Base-by-base conservation (phyloP, 53 echinoderm and acorn worm genomes). In the Antedon mediterranea region DNA sequence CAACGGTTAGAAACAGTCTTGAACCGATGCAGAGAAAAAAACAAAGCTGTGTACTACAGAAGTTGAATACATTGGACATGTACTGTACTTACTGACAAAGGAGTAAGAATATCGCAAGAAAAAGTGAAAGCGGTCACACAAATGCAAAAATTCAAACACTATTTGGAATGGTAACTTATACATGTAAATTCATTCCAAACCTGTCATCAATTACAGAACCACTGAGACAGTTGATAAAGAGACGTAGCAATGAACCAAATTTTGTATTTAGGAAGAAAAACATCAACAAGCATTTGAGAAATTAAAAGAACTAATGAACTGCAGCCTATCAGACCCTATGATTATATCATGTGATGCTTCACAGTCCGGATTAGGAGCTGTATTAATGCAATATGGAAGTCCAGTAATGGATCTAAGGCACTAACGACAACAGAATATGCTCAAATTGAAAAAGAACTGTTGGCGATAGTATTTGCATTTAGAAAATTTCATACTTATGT, bases 311-410 rank as follows among this genome's bases (percentile, higher is more conserved):
- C 14, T 15, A 8, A 57, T 57, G 57, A 57, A 76, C 32, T 70
- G 76, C 71, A 82, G 75, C 33, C 32, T 37, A 34, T 74, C 81
- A 37, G 81, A 81, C 9, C 75, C 81, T 20, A 75, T 76, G 30
- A 44, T 32, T 43, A 82, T 82, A 76, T 76, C 82, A 82, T 29
- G 82, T 13, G 82, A 82, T 76, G 75, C 75, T 14, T 80, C 73
- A 73, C 80, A 80, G 72, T 31, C 72, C 32, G 72, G 80, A 80
- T 34, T 72, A 28, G 80, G 80, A 7, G 73, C 80, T 31, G 80
- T 80, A 33, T 32, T 80, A 29, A 80, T 80, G 80, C 80, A 80
- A 34, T 74, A 75, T 43, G 43, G 43, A 3, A 74, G 82, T 42
- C 82, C 82, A 76, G 32, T 43, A 3, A 75, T 43, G 82, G 42